These are phyloP conservation scores for Chrysogorgia sp. DNA, from an alignment of 92 coral and sea anemone species.

Conservation along the genomic window DNA sequence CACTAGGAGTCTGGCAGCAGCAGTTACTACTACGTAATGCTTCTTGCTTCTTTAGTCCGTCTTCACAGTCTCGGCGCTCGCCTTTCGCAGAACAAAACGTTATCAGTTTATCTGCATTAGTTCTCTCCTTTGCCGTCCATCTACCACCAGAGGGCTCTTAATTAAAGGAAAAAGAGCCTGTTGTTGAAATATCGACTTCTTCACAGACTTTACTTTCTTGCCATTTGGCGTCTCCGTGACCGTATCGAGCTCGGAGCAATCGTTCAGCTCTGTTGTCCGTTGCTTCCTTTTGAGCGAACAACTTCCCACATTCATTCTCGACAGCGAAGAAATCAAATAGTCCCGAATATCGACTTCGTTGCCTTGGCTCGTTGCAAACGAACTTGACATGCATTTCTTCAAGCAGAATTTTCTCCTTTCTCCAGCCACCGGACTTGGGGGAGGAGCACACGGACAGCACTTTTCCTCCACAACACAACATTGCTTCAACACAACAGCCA, in stretches of 20 bases:
- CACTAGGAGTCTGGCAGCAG: too few relatives aligned
- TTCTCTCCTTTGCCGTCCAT: conserved; percentile 34
- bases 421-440: conserved; percentile 77
- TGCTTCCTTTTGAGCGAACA: conserved; percentile 85
- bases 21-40: too few relatives aligned
- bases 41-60: background rate
- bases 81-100: background rate
- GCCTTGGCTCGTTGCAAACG: conserved; percentile 67
- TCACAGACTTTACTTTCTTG: conserved; percentile 30
- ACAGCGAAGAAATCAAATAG: conserved; percentile 73
- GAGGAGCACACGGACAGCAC: conserved; percentile 87
- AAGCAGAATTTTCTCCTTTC: conserved; percentile 80
- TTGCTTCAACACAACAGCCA: conserved; percentile 76
- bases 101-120: conserved; percentile 26
- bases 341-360: conserved; percentile 76
- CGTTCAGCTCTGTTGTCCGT: conserved; percentile 47
- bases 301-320: conserved; percentile 86
- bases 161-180: conserved; percentile 29
- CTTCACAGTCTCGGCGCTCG: background rate
- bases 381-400: conserved; percentile 71
- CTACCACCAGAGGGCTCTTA: conserved; percentile 16
- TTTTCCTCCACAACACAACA: conserved; percentile 60
- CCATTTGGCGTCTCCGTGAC: conserved; percentile 18
- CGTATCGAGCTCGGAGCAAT: conserved; percentile 12
- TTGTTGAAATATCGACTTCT: conserved; percentile 24